Evolutionary conservation across 2,113 vertebrate species (phyloP).

Genomic region (Tyrannus savana): DNA sequence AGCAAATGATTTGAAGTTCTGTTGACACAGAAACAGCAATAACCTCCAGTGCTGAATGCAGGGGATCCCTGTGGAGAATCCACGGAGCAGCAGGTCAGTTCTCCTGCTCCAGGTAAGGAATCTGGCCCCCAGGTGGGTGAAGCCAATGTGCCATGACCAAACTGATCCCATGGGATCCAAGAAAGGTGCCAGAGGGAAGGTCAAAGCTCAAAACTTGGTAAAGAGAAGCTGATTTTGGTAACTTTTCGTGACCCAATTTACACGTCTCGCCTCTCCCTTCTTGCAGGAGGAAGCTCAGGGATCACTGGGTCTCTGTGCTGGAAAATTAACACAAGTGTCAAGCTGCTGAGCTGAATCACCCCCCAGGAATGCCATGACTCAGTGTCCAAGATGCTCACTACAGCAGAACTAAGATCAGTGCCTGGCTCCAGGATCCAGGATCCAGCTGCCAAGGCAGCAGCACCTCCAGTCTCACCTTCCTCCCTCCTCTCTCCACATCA

Average conservation of each 20-base stretch:
- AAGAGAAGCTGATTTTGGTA: not conserved
- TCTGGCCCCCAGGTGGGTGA: not conserved
- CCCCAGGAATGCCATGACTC: conserved; percentile 64
- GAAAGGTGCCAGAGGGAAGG: not conserved
- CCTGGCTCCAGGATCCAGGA: not conserved
- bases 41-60: conserved; percentile 33
- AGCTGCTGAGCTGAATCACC: conserved; percentile 65
- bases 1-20: conserved; percentile 62
- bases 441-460: not conserved
- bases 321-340: conserved; percentile 67
- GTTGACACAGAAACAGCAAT: conserved; percentile 51
- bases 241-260: not conserved
- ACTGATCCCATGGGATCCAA: not conserved
- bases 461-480: not conserved
- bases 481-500: not conserved
- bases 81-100: not conserved
- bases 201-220: not conserved
- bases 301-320: conserved; percentile 13
- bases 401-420: conserved; percentile 24
- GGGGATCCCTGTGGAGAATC: conserved; percentile 21
- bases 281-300: conserved; percentile 14
- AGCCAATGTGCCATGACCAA: not conserved
- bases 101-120: not conserved
- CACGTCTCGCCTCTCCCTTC: not conserved
- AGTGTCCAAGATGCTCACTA: conserved; percentile 54